Evolutionary conservation across 2,113 vertebrate genomes (phyloP).

Genomic region (Solea solea): DNA sequence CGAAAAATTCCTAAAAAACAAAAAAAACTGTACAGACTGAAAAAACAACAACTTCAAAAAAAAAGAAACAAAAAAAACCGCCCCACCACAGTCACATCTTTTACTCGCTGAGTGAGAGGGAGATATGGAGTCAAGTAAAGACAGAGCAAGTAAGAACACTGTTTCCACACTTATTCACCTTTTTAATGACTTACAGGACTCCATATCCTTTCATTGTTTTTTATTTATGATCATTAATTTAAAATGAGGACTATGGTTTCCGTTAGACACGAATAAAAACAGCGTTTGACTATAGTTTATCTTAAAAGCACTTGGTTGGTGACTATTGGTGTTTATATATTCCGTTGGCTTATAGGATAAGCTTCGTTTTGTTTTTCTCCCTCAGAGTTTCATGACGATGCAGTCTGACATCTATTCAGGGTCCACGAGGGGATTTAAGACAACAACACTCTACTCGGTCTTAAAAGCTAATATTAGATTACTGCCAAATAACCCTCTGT

Average conservation of each 20-base stretch:
- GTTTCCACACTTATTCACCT: conserved; percentile 83
- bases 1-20: conserved; percentile 66
- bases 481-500: conserved; percentile 89
- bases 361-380: conserved; percentile 31
- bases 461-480: conserved; percentile 89
- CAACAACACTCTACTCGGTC: conserved; percentile 70
- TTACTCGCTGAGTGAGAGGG: conserved; percentile 75
- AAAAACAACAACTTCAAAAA: conserved; percentile 20
- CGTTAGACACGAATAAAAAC: conserved; percentile 39
- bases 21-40: conserved; percentile 68
- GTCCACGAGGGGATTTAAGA: conserved; percentile 60
- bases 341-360: conserved; percentile 63
- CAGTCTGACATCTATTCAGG: conserved; percentile 75
- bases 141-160: conserved; percentile 91
- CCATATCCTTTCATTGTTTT: conserved; percentile 67
- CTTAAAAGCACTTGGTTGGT: conserved; percentile 74
- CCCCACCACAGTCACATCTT: conserved; percentile 62
- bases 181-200: conserved; percentile 69
- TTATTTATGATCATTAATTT: conserved; percentile 48
- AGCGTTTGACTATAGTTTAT: conserved; percentile 38
- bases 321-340: conserved; percentile 64
- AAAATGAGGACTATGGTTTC: conserved; percentile 49
- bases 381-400: conserved; percentile 67
- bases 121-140: conserved; percentile 81
- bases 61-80: conserved; percentile 14